These are phyloP conservation scores for Hydrolagus affinis DNA, from an alignment of 2,113 vertebrate species.

Conservation along the genomic window DNA sequence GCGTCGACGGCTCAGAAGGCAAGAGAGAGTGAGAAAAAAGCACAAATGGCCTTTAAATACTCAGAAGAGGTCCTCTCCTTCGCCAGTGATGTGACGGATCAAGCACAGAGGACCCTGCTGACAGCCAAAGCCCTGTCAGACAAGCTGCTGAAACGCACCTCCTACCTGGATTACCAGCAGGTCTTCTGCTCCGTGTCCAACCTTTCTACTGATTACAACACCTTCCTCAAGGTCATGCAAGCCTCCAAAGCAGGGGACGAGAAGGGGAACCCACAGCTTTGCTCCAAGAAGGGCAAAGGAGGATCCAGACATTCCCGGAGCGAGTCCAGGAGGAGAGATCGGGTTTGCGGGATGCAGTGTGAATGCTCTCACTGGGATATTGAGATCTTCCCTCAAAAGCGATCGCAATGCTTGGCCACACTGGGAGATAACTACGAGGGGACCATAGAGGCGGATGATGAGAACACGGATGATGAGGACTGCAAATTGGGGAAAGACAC, in stretches of 20 bases:
- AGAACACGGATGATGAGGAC: conserved; percentile 22
- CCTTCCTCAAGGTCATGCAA: conserved; percentile 7
- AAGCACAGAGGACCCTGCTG: not conserved
- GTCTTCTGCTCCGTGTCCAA: conserved; percentile 15
- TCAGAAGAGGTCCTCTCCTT: conserved; percentile 24
- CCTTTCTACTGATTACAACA: conserved; percentile 21
- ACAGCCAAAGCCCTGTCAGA: conserved; percentile 27
- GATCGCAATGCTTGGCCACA: not conserved
- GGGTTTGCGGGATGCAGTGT: not conserved
- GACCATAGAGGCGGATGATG: conserved; percentile 22
- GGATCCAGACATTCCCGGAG: conserved; percentile 3
- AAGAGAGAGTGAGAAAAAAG: conserved; percentile 28
- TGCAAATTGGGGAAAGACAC: not conserved
- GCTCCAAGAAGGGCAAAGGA: conserved; percentile 14
- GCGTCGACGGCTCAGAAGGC: conserved; percentile 26
- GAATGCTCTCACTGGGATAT: not conserved
- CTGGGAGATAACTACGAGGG: conserved; percentile 22
- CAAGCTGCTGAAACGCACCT: conserved; percentile 10
- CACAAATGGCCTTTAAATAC: conserved; percentile 23
- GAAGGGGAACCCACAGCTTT: not conserved
- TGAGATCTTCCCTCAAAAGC: conserved; percentile 23
- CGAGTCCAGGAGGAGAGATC: not conserved
- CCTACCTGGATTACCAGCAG: conserved; percentile 26
- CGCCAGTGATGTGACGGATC: conserved; percentile 26
- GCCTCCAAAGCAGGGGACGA: conserved; percentile 19